Conservation (phyloP, 2,888 invertebrate species). For the Aspidiotus rigidus region DNA sequence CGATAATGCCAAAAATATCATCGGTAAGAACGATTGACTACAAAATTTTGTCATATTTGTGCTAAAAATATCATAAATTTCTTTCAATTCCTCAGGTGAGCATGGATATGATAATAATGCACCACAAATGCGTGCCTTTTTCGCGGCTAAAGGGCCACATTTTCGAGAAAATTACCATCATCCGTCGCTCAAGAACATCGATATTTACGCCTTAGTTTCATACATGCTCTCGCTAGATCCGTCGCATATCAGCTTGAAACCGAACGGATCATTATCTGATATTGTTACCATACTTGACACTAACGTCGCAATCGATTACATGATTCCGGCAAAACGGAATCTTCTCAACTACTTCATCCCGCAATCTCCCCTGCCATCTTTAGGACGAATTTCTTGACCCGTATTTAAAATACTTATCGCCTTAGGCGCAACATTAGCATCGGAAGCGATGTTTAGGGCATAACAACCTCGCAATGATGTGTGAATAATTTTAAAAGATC, state of each 20-base stretch:
- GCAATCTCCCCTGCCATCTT: not conserved
- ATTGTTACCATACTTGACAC: conserved; percentile 7
- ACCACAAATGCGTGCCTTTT: conserved; percentile 54
- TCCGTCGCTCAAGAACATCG: conserved; percentile 54
- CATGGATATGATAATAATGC: conserved; percentile 59
- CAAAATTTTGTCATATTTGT: not conserved
- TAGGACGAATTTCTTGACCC: too few species aligned
- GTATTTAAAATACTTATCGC: too few species aligned
- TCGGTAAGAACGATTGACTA: too few species aligned
- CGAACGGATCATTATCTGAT: conserved; percentile 6
- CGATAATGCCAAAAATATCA: not conserved
- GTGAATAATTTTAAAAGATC: too few species aligned
- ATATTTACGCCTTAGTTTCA: conserved; percentile 52
- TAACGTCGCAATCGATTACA: not conserved
- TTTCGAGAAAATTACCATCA: conserved; percentile 49
- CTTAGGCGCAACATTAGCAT: too few species aligned
- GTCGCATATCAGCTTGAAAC: conserved; percentile 11
- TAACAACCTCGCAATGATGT: too few species aligned
- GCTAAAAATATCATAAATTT: not conserved
- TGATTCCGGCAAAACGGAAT: not conserved
- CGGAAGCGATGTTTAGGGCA: too few species aligned
- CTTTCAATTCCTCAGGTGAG: conserved; percentile 43
- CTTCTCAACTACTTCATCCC: not conserved
- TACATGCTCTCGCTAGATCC: conserved; percentile 35
- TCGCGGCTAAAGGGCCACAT: conserved; percentile 59